These are phyloP conservation scores for Poeciliopsis presidionis DNA, from an alignment of 2,797 vertebrate species.

Conservation along the genomic window DNA sequence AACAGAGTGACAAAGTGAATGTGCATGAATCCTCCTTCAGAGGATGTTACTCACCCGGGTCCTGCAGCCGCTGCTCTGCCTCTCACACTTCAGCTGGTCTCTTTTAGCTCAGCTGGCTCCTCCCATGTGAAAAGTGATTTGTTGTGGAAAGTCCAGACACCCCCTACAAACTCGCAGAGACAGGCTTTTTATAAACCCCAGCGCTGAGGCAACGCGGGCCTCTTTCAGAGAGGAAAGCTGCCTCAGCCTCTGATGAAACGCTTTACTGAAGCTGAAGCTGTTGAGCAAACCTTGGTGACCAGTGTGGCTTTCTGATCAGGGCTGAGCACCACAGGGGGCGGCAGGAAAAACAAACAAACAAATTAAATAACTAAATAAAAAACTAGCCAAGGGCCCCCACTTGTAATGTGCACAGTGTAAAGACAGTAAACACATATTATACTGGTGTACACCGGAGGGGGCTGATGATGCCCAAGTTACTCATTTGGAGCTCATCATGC, in stretches of 20 bases:
- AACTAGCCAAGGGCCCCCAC: background rate
- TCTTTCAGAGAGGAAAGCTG: background rate
- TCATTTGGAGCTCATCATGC: background rate
- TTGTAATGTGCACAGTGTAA: background rate
- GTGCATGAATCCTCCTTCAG: background rate
- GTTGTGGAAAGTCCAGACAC: conserved; percentile 15
- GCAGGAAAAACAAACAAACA: background rate
- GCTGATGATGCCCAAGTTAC: background rate
- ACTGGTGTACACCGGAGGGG: background rate
- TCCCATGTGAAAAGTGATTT: background rate
- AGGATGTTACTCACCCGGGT: conserved; percentile 33
- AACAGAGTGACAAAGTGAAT: background rate
- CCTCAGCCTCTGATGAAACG: background rate
- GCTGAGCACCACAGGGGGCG: background rate
- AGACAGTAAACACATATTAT: background rate
- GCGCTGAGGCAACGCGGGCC: background rate
- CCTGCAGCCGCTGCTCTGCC: conserved; percentile 7
- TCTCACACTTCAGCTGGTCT: fast-evolving
- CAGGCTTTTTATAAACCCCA: background rate
- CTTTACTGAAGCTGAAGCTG: background rate
- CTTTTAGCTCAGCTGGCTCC: conserved; percentile 14
- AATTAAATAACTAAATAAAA: too few species aligned
- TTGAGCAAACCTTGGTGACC: background rate
- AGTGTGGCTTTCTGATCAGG: background rate
- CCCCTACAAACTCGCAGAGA: background rate